A percentile compares a stretch with the other conserved stretches of the same genome.
These are phyloP conservation scores for Cinclus mexicanus DNA, from an alignment of 2,113 vertebrate species.

Conservation along the genomic window DNA sequence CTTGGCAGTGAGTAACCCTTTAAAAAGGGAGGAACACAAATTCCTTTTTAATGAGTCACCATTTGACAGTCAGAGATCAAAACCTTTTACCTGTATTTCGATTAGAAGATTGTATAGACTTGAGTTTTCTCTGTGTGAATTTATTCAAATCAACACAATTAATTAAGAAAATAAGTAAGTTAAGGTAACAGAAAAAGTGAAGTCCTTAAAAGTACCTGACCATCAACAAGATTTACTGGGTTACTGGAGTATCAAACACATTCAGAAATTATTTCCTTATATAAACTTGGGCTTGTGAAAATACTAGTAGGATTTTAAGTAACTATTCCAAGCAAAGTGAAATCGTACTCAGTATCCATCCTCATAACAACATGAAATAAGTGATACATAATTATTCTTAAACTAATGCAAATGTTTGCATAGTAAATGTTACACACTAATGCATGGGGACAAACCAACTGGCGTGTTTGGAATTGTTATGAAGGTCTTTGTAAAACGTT, in stretches of 20 bases:
- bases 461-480: background rate
- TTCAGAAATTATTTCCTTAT: background rate
- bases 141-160: conserved; percentile 4
- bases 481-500: background rate
- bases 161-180: conserved; percentile 10
- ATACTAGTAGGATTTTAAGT: background rate
- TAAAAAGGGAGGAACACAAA: conserved; percentile 60
- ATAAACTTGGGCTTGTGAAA: background rate
- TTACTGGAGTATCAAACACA: background rate
- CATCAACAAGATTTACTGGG: background rate
- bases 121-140: background rate
- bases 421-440: background rate
- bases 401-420: background rate
- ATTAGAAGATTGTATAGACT: conserved; percentile 1
- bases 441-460: background rate
- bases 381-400: background rate
- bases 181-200: background rate
- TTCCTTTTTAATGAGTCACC: conserved; percentile 68
- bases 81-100: conserved; percentile 58
- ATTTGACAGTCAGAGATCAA: conserved; percentile 61
- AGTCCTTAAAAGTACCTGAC: background rate
- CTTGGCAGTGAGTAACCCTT: conserved; percentile 51
- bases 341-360: background rate
- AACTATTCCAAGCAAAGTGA: background rate
- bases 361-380: background rate